phyloP scores from a whole-genome alignment of 2,113 vertebrate genomes.

The Rhabdomys dilectus region DNA sequence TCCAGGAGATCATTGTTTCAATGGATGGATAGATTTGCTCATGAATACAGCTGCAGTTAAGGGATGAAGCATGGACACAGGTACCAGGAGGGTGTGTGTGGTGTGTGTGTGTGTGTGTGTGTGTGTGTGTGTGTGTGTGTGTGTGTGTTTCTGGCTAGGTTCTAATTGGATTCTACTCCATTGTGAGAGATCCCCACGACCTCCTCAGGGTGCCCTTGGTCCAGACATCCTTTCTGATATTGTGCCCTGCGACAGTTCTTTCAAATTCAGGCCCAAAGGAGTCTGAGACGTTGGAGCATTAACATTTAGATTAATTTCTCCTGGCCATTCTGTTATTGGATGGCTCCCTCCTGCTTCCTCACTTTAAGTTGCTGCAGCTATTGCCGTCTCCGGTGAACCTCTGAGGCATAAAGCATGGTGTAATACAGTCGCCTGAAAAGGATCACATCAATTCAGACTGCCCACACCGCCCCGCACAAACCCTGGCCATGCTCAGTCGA shows the following conservation, averaged over 20 bases:
- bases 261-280: constrained; percentile 27
- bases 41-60: neutral
- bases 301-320: constrained; percentile 78
- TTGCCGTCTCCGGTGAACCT: constrained; percentile 11
- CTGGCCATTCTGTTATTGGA: constrained; percentile 49
- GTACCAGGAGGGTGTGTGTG: neutral
- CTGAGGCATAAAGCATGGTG: constrained; percentile 38
- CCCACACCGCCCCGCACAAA: neutral
- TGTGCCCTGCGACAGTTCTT: neutral
- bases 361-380: constrained; percentile 36
- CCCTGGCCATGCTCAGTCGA: neutral
- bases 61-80: neutral
- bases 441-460: neutral
- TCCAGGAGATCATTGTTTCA: neutral
- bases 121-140: neutral
- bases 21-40: neutral
- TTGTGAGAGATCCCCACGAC: neutral
- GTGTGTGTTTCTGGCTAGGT: neutral
- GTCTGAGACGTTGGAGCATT: constrained; percentile 57
- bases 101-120: neutral
- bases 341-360: constrained; percentile 29
- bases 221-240: neutral
- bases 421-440: constrained; percentile 30
- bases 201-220: neutral
- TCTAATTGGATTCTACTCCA: constrained; percentile 31